These are phyloP conservation scores for Epinephelus lanceolatus DNA, from an alignment of 2,113 vertebrate genomes.

Conservation along the genomic window DNA sequence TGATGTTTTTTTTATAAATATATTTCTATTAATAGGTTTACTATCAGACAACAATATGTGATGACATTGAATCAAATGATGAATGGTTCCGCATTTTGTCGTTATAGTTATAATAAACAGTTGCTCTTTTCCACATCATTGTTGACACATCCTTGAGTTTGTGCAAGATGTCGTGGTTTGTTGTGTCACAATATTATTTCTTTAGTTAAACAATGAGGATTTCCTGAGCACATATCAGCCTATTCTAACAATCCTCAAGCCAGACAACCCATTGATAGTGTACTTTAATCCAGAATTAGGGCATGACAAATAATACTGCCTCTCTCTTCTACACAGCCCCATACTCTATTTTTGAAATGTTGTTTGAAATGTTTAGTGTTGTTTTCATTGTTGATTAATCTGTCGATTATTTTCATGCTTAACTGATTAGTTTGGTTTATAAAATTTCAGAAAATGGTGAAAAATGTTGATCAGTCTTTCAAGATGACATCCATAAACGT, in stretches of 20 bases:
- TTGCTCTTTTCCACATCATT: neutral
- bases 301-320: neutral
- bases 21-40: neutral
- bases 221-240: neutral
- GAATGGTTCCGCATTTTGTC: neutral
- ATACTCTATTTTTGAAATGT: too few species aligned
- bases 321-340: neutral
- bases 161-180: neutral
- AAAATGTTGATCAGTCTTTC: too few species aligned
- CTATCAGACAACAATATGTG: neutral
- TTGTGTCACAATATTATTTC: neutral
- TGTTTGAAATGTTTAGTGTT: too few species aligned
- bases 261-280: neutral
- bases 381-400: too few species aligned
- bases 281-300: neutral
- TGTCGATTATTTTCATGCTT: too few species aligned
- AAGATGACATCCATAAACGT: too few species aligned
- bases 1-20: neutral
- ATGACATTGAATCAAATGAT: neutral
- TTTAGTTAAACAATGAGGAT: neutral
- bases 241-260: neutral
- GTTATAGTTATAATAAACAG: neutral
- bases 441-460: too few species aligned
- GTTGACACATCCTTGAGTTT: neutral
- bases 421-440: too few species aligned